Conservation (phyloP, 2,888 invertebrate genomes). For the Pterobdella sp. region DNA sequence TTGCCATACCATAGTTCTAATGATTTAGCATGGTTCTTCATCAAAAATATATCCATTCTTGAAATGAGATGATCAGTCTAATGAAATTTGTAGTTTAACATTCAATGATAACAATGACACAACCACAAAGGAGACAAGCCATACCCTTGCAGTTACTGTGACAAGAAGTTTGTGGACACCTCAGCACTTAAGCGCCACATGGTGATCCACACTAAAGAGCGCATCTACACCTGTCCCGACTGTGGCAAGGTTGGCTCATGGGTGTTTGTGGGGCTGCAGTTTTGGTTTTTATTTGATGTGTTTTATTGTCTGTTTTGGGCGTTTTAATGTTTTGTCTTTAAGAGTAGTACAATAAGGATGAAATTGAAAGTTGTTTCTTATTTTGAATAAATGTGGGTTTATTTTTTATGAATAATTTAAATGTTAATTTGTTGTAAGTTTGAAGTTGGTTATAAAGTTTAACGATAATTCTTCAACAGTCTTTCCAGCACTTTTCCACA, state of each 20-base stretch:
- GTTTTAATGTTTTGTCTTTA: no score
- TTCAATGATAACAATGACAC: not conserved
- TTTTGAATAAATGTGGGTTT: not conserved
- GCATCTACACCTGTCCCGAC: slow-evolving; percentile 21
- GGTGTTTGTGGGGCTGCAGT: not conserved
- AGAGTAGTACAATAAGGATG: no score
- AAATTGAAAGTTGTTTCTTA: not conserved
- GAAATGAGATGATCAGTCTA: no score
- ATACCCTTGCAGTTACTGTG: slow-evolving; percentile 29
- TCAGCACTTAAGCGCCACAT: slow-evolving; percentile 29
- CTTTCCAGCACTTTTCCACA: slow-evolving; percentile 29
- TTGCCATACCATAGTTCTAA: no score
- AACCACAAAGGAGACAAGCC: slow-evolving; percentile 21
- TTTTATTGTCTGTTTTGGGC: no score
- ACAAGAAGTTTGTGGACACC: slow-evolving; percentile 30
- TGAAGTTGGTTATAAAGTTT: not conserved
- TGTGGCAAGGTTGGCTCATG: slow-evolving; percentile 21
- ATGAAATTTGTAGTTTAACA: no score
- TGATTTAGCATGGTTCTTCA: no score
- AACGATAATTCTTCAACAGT: not conserved
- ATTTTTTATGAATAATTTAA: not conserved
- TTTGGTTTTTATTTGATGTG: not conserved
- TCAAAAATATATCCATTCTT: no score
- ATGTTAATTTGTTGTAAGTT: not conserved
- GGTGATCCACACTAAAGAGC: slow-evolving; percentile 28